Conservation (phyloP, 2,797 vertebrate species). For the Craterocephalus amniculus region DNA sequence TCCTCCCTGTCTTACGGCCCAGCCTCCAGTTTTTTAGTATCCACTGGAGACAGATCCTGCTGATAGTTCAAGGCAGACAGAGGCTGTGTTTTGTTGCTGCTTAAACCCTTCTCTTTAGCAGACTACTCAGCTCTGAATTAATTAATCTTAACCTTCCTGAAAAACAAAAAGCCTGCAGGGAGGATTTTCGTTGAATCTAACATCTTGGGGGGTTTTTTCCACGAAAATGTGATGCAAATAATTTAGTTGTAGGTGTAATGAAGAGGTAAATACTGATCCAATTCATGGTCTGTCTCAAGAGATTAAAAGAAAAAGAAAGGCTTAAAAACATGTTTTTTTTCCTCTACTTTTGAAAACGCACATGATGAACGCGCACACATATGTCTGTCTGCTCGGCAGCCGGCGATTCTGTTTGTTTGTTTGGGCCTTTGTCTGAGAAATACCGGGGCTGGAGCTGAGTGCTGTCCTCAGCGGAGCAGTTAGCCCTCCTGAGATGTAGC, state of each 20-base stretch:
- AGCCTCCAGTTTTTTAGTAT: conserved; percentile 75
- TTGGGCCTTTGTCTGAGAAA: conserved; percentile 64
- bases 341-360: conserved; percentile 55
- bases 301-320: conserved; percentile 43
- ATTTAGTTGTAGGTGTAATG: conserved; percentile 59
- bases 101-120: conserved; percentile 72
- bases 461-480: conserved; percentile 61
- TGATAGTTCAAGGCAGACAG: conserved; percentile 72
- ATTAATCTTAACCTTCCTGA: conserved; percentile 70
- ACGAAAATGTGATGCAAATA: conserved; percentile 47
- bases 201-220: conserved; percentile 50
- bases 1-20: conserved; percentile 74
- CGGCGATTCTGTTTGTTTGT: conserved; percentile 61
- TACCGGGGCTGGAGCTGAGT: conserved; percentile 51
- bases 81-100: conserved; percentile 59
- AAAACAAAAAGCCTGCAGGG: conserved; percentile 49
- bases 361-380: conserved; percentile 58
- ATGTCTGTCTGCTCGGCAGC: conserved; percentile 55
- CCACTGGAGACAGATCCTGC: conserved; percentile 72
- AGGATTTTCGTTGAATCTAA: conserved; percentile 62
- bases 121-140: conserved; percentile 73
- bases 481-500: conserved; percentile 75
- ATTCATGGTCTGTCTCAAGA: conserved; percentile 43
- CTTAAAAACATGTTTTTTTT: conserved; percentile 16
- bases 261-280: conserved; percentile 63